phyloP scores from a whole-genome alignment of 1,140 invertebrate genomes.

The Phenacoccus solenopsis region DNA sequence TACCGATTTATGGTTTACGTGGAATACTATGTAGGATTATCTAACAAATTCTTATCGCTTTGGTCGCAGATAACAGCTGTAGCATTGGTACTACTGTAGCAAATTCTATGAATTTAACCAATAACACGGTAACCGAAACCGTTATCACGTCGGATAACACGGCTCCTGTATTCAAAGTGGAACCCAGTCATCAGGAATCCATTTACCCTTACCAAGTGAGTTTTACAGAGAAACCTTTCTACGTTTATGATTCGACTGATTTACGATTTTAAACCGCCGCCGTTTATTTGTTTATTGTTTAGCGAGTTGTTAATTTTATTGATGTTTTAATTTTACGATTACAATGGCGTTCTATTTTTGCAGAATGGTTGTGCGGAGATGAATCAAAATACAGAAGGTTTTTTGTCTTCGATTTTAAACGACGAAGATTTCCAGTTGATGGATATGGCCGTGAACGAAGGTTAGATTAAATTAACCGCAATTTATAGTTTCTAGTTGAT shows the following conservation, averaged over 20 bases:
- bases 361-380: slow-evolving; percentile 35
- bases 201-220: slow-evolving; percentile 7
- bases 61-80: background rate
- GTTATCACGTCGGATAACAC: background rate
- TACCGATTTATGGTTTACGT: background rate
- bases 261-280: background rate
- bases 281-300: too few species aligned
- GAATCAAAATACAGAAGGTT: slow-evolving; percentile 64
- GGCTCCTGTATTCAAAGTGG: background rate
- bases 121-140: background rate
- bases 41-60: background rate
- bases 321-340: background rate
- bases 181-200: slow-evolving; percentile 5
- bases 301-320: background rate
- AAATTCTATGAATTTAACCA: slow-evolving; percentile 14
- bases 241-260: too few species aligned
- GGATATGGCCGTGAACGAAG: slow-evolving; percentile 64
- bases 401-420: slow-evolving; percentile 70
- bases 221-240: too few species aligned
- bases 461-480: background rate
- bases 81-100: slow-evolving; percentile 1
- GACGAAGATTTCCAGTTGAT: slow-evolving; percentile 77
- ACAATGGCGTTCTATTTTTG: background rate
- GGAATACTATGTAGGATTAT: background rate
- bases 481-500: background rate